Evolutionary conservation across 1,140 invertebrate genomes (phyloP).

Genomic region (Meteorus sp.): DNA sequence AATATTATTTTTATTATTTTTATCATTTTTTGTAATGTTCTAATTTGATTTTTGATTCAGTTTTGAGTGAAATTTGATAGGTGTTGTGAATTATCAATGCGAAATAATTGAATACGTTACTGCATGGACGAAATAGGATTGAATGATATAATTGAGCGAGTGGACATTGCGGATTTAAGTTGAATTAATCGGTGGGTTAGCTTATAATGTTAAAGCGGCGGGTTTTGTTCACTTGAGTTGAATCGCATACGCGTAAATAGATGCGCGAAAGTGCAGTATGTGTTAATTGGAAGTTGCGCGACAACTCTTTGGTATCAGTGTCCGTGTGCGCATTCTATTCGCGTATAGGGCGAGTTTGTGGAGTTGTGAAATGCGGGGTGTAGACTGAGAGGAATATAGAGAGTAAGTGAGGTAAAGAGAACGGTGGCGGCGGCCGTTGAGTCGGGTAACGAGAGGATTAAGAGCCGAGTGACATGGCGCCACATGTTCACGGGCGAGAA

Average conservation of each 20-base stretch:
- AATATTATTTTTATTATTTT: no score
- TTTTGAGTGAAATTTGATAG: no score
- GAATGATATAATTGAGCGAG: no score
- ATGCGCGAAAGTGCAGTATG: not conserved
- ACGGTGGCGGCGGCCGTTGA: slow-evolving; percentile 10
- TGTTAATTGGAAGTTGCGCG: not conserved
- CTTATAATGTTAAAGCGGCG: no score
- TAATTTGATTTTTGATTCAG: no score
- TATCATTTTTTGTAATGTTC: no score
- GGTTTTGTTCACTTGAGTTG: not conserved
- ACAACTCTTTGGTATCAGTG: slow-evolving; percentile 26
- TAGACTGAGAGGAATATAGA: slow-evolving; percentile 1
- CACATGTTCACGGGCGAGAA: slow-evolving; percentile 28
- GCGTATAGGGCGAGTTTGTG: no score
- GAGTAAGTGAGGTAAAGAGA: not conserved
- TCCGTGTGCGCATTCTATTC: not conserved
- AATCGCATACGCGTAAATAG: not conserved
- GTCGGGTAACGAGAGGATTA: slow-evolving; percentile 29
- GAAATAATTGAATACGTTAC: no score
- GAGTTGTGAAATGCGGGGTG: not conserved
- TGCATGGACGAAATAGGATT: no score
- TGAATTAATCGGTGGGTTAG: not conserved
- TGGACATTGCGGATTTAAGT: no score
- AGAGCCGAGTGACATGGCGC: slow-evolving; percentile 27
- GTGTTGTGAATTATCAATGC: no score